Evolutionary conservation across 2,888 invertebrate species (phyloP).

Genomic region (Agrenia bidenticulata): DNA sequence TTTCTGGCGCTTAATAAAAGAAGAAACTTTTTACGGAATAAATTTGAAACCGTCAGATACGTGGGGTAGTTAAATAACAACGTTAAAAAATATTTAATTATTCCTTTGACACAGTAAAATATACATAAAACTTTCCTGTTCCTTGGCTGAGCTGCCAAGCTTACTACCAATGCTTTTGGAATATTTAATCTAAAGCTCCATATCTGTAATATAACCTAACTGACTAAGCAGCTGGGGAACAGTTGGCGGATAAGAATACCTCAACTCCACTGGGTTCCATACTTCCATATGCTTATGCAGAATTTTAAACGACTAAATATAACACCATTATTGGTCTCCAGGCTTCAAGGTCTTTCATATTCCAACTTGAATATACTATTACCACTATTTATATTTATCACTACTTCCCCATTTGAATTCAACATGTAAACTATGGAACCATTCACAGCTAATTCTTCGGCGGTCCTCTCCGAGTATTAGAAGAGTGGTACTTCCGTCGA

Average conservation of each 20-base stretch:
- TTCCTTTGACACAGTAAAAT: conserved; percentile 22
- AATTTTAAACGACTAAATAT: conserved; percentile 7
- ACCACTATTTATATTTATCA: too few species aligned
- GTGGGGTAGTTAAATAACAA: conserved; percentile 21
- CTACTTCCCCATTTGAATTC: too few species aligned
- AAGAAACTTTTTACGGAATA: conserved; percentile 10
- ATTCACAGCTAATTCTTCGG: too few species aligned
- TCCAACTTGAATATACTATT: too few species aligned
- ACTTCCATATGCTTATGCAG: not conserved
- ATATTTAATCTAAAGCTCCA: conserved; percentile 18
- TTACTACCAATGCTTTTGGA: conserved; percentile 17
- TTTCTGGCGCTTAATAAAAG: not conserved
- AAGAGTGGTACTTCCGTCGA: too few species aligned
- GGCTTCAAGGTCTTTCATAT: too few species aligned
- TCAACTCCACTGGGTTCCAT: conserved; percentile 3
- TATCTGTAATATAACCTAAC: not conserved
- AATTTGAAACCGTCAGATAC: conserved; percentile 13
- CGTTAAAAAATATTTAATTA: conserved; percentile 21
- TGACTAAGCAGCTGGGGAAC: not conserved
- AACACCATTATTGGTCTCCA: not conserved
- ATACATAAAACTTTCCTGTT: conserved; percentile 15
- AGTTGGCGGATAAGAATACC: conserved; percentile 1
- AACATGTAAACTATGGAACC: too few species aligned
- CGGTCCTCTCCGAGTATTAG: too few species aligned
- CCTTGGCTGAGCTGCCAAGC: not conserved